Conservation (phyloP, 2,113 vertebrate genomes). For the Protomyctophum bolini region DNA sequence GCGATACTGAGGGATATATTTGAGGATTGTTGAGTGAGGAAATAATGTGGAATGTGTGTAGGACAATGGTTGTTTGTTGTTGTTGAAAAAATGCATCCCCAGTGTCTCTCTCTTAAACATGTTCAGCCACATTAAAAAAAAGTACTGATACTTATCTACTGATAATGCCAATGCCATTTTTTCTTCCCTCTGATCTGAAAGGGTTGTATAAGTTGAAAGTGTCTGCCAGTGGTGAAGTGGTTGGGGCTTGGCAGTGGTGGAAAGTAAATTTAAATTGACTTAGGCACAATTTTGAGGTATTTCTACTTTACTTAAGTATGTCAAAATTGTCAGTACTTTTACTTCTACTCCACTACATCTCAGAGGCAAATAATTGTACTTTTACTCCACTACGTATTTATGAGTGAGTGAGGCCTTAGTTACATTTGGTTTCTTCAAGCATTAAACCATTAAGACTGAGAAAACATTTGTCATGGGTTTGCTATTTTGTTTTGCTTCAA, state of each 20-base stretch:
- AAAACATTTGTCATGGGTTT: slow-evolving; percentile 9
- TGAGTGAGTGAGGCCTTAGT: too few relatives aligned
- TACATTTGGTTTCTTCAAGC: slow-evolving; percentile 48
- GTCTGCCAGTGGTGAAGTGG: slow-evolving; percentile 38
- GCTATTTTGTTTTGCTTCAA: too few relatives aligned
- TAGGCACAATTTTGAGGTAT: too few relatives aligned
- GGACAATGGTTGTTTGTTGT: background rate
- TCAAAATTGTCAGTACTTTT: too few relatives aligned
- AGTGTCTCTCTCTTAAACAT: slow-evolving; percentile 29
- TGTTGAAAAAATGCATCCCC: slow-evolving; percentile 38
- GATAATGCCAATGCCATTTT: slow-evolving; percentile 32
- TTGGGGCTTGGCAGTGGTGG: slow-evolving; percentile 25
- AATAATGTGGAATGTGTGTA: slow-evolving; percentile 37
- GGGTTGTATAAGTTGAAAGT: slow-evolving; percentile 39
- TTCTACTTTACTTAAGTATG: too few relatives aligned
- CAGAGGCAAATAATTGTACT: too few relatives aligned
- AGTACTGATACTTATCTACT: slow-evolving; percentile 44
- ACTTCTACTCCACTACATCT: too few relatives aligned
- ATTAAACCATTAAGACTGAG: background rate
- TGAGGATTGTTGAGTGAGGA: background rate
- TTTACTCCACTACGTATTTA: too few relatives aligned
- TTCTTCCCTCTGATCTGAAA: slow-evolving; percentile 29
- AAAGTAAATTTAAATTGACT: too few relatives aligned
- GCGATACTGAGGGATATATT: slow-evolving; percentile 19
- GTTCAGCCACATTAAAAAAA: slow-evolving; percentile 44